Conservation (phyloP, 1,140 invertebrate genomes). For the Pristionchus pacificus region DNA sequence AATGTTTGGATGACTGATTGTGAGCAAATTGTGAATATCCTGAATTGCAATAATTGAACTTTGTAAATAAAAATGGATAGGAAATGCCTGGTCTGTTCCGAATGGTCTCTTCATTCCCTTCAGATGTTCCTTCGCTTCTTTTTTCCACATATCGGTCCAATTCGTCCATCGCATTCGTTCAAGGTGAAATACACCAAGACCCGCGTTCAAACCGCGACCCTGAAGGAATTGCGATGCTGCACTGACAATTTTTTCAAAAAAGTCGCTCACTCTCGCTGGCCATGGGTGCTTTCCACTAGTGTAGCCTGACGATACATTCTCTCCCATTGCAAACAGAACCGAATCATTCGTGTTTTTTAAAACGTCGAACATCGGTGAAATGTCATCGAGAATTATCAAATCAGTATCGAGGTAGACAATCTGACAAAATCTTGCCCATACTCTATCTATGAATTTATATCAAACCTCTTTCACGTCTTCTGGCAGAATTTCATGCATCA, state of each 20-base stretch:
- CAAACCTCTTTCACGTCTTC: conserved; percentile 7
- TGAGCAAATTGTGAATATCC: conserved; percentile 9
- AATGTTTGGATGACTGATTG: neutral
- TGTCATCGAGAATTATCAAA: conserved; percentile 4
- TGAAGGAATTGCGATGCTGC: no score
- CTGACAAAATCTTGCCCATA: no score
- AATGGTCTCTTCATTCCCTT: neutral
- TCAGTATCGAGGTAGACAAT: conserved; percentile 17
- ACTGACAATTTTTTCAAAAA: no score
- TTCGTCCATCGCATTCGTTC: neutral
- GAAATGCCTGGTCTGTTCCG: conserved; percentile 4
- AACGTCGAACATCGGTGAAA: neutral
- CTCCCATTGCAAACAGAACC: conserved; percentile 3
- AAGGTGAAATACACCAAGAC: conserved; percentile 6
- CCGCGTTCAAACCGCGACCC: conserved; percentile 11
- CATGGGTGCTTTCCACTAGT: neutral
- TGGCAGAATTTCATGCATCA: conserved; percentile 21
- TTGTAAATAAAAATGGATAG: no score
- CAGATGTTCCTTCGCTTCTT: conserved; percentile 2
- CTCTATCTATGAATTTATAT: no score
- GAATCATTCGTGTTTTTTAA: neutral
- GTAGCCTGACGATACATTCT: conserved; percentile 17
- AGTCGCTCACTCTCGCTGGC: conserved; percentile 10
- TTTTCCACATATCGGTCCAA: conserved; percentile 2
- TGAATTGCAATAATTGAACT: no score